These are phyloP conservation scores for Linnaemya tessellans DNA, from an alignment of 2,888 invertebrate species.

Conservation along the genomic window DNA sequence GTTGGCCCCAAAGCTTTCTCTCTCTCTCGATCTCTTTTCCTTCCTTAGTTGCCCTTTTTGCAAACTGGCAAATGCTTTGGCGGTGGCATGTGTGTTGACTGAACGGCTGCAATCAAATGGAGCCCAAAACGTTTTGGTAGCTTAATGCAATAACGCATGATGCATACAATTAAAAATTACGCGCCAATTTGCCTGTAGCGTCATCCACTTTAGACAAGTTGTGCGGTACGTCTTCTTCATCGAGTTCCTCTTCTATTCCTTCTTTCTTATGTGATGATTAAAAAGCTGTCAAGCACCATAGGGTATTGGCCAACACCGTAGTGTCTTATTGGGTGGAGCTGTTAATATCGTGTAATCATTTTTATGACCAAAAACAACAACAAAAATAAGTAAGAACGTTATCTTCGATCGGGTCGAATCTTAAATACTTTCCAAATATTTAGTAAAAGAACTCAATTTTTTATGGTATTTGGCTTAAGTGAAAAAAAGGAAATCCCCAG, in stretches of 20 bases:
- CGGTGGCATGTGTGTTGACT: constrained; percentile 4
- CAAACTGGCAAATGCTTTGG: constrained; percentile 20
- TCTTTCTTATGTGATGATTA: constrained; percentile 6
- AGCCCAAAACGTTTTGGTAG: constrained; percentile 16
- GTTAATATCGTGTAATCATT: constrained; percentile 73
- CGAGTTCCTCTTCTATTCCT: neutral
- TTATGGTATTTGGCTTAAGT: no score
- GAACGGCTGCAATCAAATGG: constrained; percentile 26
- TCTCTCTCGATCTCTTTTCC: no score
- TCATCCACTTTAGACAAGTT: constrained; percentile 48
- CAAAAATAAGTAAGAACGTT: neutral
- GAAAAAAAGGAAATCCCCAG: no score
- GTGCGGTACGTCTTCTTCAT: constrained; percentile 13
- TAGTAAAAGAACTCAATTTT: no score
- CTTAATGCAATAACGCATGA: constrained; percentile 62
- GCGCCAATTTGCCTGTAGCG: constrained; percentile 67
- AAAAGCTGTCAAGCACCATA: constrained; percentile 42
- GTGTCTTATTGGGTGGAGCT: constrained; percentile 72
- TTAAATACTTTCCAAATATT: no score
- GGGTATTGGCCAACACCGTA: constrained; percentile 43
- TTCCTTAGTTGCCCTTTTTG: neutral
- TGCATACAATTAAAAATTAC: constrained; percentile 74
- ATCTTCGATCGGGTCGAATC: neutral
- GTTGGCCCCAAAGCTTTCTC: neutral
- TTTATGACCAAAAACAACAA: constrained; percentile 55